Conservation (phyloP, 2,888 invertebrate species). For the Noctua janthina region DNA sequence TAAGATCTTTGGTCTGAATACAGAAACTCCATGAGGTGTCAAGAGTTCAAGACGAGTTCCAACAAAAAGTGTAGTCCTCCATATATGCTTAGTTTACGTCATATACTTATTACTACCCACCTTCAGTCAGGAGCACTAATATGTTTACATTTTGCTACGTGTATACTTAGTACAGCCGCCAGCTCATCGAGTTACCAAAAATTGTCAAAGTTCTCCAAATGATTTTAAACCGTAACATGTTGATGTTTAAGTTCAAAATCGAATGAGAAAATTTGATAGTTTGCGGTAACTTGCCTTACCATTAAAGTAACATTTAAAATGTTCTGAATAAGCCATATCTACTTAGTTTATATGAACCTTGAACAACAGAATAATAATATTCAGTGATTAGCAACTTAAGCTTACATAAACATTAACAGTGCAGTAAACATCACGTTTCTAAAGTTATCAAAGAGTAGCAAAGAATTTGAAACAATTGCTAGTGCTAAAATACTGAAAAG, state of each 20-base stretch:
- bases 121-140: neutral
- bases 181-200: too few species aligned
- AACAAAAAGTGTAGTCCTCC: neutral
- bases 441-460: neutral
- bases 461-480: neutral
- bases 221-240: too few species aligned
- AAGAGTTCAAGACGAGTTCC: too few species aligned
- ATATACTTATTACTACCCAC: too few species aligned
- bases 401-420: neutral
- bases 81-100: neutral
- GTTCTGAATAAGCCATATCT: neutral
- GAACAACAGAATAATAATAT: slow-evolving; percentile 24
- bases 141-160: neutral
- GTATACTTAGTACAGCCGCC: neutral
- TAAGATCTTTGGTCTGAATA: neutral
- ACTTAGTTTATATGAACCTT: neutral
- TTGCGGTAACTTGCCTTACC: neutral
- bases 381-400: neutral
- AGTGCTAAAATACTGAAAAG: neutral
- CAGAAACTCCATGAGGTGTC: neutral
- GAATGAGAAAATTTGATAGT: too few species aligned
- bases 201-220: too few species aligned
- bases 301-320: neutral
- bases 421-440: neutral
- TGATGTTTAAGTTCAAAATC: too few species aligned